Conservation (phyloP, 2,888 invertebrate genomes). For the Dasypolia templi region DNA sequence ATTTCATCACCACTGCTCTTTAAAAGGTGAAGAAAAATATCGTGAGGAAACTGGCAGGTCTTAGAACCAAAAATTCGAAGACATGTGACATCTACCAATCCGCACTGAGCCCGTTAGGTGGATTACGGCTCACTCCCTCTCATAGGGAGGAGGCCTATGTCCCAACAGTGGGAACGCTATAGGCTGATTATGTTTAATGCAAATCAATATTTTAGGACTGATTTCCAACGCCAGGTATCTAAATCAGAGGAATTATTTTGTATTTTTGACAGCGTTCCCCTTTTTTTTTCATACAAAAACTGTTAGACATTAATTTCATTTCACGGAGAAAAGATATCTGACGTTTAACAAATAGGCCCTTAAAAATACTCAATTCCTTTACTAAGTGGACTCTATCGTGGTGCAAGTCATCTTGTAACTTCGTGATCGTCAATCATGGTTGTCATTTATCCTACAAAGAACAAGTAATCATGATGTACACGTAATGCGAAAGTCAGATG, state of each 20-base stretch:
- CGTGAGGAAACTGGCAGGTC: too few species aligned
- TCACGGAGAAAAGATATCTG: not conserved
- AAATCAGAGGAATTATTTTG: not conserved
- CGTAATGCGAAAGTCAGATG: constrained; percentile 3
- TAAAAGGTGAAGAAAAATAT: too few species aligned
- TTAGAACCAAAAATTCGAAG: too few species aligned
- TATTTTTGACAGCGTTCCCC: too few species aligned
- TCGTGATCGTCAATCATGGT: constrained; percentile 40
- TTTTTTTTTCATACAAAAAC: not conserved
- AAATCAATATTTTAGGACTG: not conserved
- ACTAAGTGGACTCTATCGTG: constrained; percentile 9
- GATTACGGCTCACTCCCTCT: too few species aligned
- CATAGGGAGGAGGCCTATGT: too few species aligned
- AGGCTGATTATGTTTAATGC: too few species aligned
- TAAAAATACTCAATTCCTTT: not conserved
- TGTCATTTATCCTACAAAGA: constrained; percentile 20
- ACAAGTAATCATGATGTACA: constrained; percentile 22
- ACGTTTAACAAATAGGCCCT: not conserved
- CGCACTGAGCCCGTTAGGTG: too few species aligned
- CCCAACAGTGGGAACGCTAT: too few species aligned
- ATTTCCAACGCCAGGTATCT: not conserved
- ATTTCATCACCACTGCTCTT: too few species aligned
- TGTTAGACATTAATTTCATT: not conserved
- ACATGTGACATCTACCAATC: too few species aligned
- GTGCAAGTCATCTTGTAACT: not conserved